Percentiles rank a stretch among this genome's conserved stretches.
Evolutionary conservation across 2,113 vertebrate species (phyloP).

Genomic region (Upupa epops): DNA sequence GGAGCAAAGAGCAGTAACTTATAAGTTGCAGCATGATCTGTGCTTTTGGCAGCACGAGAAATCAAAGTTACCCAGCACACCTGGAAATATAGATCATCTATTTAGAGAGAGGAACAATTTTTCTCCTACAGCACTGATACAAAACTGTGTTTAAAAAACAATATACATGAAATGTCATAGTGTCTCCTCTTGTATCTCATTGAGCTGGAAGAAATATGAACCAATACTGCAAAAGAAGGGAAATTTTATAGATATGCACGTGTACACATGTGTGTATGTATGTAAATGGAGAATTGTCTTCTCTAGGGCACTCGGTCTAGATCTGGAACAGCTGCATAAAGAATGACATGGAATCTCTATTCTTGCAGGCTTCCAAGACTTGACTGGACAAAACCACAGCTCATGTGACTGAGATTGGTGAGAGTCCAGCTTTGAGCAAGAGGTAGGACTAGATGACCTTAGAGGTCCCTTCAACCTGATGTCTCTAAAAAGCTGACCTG

Average conservation of each 20-base stretch:
- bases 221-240: neutral
- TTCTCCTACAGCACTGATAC: neutral
- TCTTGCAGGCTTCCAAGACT: neutral
- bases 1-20: neutral
- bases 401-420: neutral
- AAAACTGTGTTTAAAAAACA: neutral
- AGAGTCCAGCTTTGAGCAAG: neutral
- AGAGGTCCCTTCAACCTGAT: neutral
- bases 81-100: neutral
- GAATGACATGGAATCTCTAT: neutral
- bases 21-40: neutral
- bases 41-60: neutral
- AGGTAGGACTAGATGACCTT: neutral
- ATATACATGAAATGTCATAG: neutral
- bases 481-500: neutral
- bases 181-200: neutral
- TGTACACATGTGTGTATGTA: neutral
- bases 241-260: neutral
- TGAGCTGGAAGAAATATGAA: neutral
- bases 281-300: neutral
- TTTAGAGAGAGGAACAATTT: neutral
- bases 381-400: neutral
- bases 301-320: neutral
- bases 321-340: neutral
- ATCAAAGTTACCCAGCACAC: neutral